phyloP scores from a whole-genome alignment of 2,113 vertebrate species.

The Fulica atra region DNA sequence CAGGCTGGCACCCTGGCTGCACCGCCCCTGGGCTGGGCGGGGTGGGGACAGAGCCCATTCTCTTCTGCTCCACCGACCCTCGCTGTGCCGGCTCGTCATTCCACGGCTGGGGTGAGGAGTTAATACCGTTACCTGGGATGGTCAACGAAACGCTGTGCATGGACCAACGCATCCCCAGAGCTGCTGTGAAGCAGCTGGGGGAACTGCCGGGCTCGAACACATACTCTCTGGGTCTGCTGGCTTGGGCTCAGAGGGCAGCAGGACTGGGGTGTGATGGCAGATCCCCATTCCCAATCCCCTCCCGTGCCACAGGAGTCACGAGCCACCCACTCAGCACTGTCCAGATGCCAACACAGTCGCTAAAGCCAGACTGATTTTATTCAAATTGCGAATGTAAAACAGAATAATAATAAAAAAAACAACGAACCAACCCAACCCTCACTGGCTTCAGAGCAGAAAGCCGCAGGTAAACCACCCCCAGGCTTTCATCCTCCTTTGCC shows the following conservation, averaged over 20 bases:
- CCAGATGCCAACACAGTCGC: not conserved
- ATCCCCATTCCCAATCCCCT: too few species aligned
- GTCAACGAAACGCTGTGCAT: not conserved
- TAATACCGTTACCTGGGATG: not conserved
- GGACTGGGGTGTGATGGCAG: not conserved
- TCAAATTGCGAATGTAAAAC: conserved; percentile 47
- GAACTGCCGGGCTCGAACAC: not conserved
- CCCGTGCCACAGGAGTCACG: not conserved
- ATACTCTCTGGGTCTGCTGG: fast-evolving
- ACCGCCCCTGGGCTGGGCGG: conserved; percentile 32
- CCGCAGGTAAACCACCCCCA: not conserved
- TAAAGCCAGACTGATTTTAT: conserved; percentile 61
- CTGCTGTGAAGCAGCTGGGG: not conserved
- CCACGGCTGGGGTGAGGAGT: fast-evolving
- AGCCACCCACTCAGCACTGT: not conserved
- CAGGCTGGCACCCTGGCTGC: not conserved
- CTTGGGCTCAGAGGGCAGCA: fast-evolving
- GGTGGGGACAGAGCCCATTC: not conserved
- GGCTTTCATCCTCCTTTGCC: not conserved
- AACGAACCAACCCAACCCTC: not conserved
- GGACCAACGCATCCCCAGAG: not conserved
- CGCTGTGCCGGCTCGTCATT: fast-evolving
- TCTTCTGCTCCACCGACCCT: conserved; percentile 30
- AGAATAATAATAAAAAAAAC: conserved; percentile 1
- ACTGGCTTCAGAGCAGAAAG: conserved; percentile 2